phyloP scores from a whole-genome alignment of 2,797 vertebrate genomes.

The Tragopan temminckii region DNA sequence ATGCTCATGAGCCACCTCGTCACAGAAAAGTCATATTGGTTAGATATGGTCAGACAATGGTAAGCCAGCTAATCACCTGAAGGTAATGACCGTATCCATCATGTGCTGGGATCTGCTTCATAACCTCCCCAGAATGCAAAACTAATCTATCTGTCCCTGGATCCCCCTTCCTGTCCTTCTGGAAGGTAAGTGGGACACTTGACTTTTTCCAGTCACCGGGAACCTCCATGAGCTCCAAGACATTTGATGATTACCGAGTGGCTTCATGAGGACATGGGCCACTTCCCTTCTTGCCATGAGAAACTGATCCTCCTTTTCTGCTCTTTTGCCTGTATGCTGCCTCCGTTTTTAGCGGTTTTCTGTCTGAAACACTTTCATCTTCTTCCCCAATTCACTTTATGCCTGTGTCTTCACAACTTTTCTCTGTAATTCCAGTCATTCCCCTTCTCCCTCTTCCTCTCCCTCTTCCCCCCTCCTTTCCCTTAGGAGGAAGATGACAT shows the following conservation, averaged over 20 bases:
- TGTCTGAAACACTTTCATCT: neutral
- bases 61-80: neutral
- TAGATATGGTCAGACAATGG: neutral
- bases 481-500: neutral
- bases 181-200: neutral
- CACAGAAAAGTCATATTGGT: neutral
- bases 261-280: neutral
- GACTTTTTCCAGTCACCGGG: neutral
- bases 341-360: neutral
- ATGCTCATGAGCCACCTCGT: neutral
- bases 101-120: neutral
- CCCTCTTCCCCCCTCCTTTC: neutral
- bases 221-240: neutral
- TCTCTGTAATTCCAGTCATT: neutral
- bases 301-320: neutral
- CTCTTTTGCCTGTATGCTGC: neutral
- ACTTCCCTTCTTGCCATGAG: neutral
- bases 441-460: neutral
- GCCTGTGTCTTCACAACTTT: neutral
- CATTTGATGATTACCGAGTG: neutral
- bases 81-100: neutral
- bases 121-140: neutral
- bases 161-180: neutral
- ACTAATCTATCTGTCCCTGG: neutral
- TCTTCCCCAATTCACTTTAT: neutral